Conservation (phyloP, 2,113 vertebrate genomes). For the Martes martes region DNA sequence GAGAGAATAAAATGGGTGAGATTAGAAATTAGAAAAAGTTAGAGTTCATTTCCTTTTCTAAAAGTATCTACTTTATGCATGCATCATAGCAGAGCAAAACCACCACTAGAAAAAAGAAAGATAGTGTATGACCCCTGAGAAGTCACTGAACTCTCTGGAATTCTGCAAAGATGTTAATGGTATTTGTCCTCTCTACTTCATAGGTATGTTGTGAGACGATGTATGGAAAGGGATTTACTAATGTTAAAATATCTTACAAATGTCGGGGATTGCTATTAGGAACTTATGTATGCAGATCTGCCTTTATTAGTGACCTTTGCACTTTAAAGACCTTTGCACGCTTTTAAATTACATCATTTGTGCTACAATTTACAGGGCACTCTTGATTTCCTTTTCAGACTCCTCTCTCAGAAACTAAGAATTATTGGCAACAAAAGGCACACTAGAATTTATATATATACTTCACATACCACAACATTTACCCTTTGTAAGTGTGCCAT, state of each 20-base stretch:
- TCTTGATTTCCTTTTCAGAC: constrained; percentile 39
- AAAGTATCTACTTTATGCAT: neutral
- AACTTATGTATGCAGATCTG: neutral
- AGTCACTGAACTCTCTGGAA: neutral
- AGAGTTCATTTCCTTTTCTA: constrained; percentile 41
- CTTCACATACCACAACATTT: neutral
- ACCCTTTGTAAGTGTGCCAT: neutral
- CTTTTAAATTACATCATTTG: constrained; percentile 28
- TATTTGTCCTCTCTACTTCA: neutral
- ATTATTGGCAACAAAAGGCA: neutral
- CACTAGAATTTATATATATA: neutral
- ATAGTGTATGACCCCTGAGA: neutral
- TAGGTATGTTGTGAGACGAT: neutral
- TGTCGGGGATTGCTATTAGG: neutral
- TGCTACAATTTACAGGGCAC: neutral
- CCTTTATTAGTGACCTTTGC: neutral
- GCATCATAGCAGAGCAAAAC: neutral
- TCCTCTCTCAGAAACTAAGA: constrained; percentile 16
- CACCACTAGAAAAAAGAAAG: neutral
- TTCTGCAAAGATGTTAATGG: constrained; percentile 2
- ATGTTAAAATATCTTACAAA: neutral
- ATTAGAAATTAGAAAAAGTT: neutral
- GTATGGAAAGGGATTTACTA: neutral
- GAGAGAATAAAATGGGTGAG: constrained; percentile 19
- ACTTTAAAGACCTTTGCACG: neutral